These are phyloP conservation scores for Plumapathes pennacea DNA, from an alignment of 92 coral and sea anemone genomes.

Conservation along the genomic window DNA sequence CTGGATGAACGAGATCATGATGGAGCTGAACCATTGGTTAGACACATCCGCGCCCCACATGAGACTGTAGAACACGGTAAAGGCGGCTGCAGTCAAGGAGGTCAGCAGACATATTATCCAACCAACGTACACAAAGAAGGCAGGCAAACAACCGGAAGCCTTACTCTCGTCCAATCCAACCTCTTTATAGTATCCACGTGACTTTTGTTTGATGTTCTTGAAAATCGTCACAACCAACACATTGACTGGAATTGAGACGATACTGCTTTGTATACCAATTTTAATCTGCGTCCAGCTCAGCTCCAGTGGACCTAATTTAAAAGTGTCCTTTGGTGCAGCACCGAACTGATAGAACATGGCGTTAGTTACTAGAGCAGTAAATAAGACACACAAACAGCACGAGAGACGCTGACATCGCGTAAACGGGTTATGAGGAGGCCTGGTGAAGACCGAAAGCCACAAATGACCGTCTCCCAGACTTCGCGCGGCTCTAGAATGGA, in stretches of 20 bases:
- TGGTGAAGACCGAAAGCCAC: conserved; percentile 80
- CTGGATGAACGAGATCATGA: conserved; percentile 81
- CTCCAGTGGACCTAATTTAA: conserved; percentile 72
- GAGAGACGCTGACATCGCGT: conserved; percentile 83
- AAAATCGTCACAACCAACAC: conserved; percentile 78
- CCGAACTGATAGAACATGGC: conserved; percentile 94
- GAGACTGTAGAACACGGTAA: conserved; percentile 82
- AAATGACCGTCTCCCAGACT: conserved; percentile 81
- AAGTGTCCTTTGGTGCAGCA: conserved; percentile 52
- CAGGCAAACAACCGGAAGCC: conserved; percentile 71
- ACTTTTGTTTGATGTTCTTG: conserved; percentile 51
- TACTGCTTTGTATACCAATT: conserved; percentile 89
- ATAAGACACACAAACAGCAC: conserved; percentile 74
- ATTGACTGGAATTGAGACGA: conserved; percentile 83
- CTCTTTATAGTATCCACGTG: background rate
- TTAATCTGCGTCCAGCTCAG: conserved; percentile 82
- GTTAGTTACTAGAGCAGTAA: conserved; percentile 82
- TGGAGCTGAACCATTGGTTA: conserved; percentile 81
- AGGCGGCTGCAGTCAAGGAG: conserved; percentile 61
- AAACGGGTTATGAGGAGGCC: conserved; percentile 83
- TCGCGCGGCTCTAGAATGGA: conserved; percentile 62
- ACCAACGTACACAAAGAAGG: conserved; percentile 66
- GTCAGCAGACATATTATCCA: conserved; percentile 72
- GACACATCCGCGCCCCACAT: conserved; percentile 84
- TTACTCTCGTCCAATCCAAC: conserved; percentile 14